These are phyloP conservation scores for Hydriomena furcata DNA, from an alignment of 2,888 invertebrate species.

Conservation along the genomic window DNA sequence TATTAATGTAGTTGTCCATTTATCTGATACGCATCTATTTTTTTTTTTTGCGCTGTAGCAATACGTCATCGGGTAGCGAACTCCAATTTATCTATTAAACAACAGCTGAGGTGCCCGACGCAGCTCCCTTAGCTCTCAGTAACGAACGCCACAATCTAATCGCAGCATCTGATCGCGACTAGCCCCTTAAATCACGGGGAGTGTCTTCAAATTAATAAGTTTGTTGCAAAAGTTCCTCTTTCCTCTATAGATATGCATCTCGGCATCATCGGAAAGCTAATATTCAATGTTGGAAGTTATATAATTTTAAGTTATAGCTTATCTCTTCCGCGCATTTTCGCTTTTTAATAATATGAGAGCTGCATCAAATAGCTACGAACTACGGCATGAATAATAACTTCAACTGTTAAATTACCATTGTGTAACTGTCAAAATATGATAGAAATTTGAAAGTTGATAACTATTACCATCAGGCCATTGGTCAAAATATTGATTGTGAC, in stretches of 20 bases:
- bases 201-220: constrained; percentile 48
- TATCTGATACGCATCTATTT: too few species aligned
- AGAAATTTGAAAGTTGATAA: too few species aligned
- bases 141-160: constrained; percentile 41
- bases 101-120: constrained; percentile 25
- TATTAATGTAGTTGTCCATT: too few species aligned
- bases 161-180: constrained; percentile 42
- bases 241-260: constrained; percentile 51
- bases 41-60: constrained; percentile 3
- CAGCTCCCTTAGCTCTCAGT: constrained; percentile 26
- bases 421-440: too few species aligned
- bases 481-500: too few species aligned
- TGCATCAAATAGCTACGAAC: too few species aligned
- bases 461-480: too few species aligned
- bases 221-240: constrained; percentile 44
- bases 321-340: neutral
- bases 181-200: constrained; percentile 40
- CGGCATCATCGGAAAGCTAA: constrained; percentile 39
- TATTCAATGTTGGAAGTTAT: constrained; percentile 35
- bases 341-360: too few species aligned
- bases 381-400: too few species aligned
- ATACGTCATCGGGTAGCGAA: constrained; percentile 25
- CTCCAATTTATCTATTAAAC: constrained; percentile 25
- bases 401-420: too few species aligned
- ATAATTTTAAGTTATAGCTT: constrained; percentile 33